A percentile compares a stretch with the other conserved stretches of the same genome.
These are phyloP conservation scores for Brassicogethes aeneus DNA, from an alignment of 2,888 invertebrate species.

Conservation along the genomic window DNA sequence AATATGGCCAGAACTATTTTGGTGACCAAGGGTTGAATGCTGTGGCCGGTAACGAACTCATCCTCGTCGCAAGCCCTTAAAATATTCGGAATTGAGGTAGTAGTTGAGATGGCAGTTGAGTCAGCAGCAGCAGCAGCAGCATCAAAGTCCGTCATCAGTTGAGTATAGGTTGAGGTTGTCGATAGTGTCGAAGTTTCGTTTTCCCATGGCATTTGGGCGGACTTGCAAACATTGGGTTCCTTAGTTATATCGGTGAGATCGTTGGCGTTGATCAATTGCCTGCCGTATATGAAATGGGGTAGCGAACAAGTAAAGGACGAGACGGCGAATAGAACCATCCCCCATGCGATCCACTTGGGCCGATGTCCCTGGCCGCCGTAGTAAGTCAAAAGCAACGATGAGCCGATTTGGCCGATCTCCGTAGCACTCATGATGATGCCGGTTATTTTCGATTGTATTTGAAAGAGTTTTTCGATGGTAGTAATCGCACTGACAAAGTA, in stretches of 20 bases:
- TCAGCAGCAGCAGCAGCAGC: not conserved
- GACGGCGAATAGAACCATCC: constrained; percentile 80
- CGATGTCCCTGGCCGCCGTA: constrained; percentile 87
- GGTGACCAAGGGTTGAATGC: constrained; percentile 65
- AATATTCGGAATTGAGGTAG: constrained; percentile 14
- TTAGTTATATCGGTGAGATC: constrained; percentile 38
- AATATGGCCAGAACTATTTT: constrained; percentile 79
- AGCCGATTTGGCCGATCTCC: constrained; percentile 88
- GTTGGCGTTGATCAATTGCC: constrained; percentile 54
- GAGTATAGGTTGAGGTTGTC: not conserved
- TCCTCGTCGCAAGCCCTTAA: constrained; percentile 36
- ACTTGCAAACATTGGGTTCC: constrained; percentile 40
- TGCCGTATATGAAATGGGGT: constrained; percentile 80
- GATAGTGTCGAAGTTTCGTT: constrained; percentile 7
- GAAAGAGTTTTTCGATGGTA: constrained; percentile 85
- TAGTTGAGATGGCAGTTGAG: constrained; percentile 10
- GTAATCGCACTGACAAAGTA: constrained; percentile 92
- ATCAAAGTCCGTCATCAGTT: not conserved
- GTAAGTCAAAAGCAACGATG: constrained; percentile 78
- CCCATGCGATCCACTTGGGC: constrained; percentile 89
- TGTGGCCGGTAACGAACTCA: constrained; percentile 52
- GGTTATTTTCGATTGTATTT: constrained; percentile 85
- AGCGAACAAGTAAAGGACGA: constrained; percentile 80
- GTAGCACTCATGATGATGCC: constrained; percentile 85
- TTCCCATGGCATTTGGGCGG: constrained; percentile 11